Evolutionary conservation across 2,113 vertebrate genomes (phyloP).

Genomic region (Campylomormyrus tamandua): DNA sequence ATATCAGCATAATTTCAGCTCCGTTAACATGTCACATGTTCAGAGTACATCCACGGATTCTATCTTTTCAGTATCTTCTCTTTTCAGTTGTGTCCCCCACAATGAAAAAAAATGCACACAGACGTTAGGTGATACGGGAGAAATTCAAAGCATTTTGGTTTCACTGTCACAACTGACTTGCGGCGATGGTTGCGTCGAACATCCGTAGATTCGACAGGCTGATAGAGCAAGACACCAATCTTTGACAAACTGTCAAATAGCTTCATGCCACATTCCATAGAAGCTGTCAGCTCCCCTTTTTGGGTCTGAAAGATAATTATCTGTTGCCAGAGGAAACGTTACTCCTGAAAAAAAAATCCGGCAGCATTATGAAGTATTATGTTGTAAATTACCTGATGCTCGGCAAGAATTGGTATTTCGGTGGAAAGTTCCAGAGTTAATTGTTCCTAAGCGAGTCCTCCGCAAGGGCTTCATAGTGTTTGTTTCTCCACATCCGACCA

Average conservation of each 20-base stretch:
- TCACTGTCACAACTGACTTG: slow-evolving; percentile 10
- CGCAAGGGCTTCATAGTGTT: background rate
- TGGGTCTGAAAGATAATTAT: slow-evolving; percentile 5
- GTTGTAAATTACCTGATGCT: background rate
- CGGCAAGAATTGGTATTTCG: background rate
- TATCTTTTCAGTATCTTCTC: slow-evolving; percentile 4
- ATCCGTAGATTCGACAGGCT: background rate
- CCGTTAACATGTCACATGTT: background rate
- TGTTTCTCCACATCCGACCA: background rate
- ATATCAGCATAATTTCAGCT: background rate
- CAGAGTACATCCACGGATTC: background rate
- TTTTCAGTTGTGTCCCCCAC: background rate
- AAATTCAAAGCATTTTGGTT: background rate
- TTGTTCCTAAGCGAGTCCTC: background rate
- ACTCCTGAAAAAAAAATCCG: background rate
- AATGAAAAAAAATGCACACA: background rate
- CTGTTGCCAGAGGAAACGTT: slow-evolving; percentile 2
- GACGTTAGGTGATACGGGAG: background rate
- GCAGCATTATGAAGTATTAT: background rate
- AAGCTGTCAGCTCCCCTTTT: slow-evolving; percentile 6
- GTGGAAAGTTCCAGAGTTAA: background rate
- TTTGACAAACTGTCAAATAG: slow-evolving; percentile 18
- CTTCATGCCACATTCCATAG: slow-evolving; percentile 6
- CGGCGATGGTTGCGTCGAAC: background rate
- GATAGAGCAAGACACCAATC: slow-evolving; percentile 4